Evolutionary conservation across 1,140 invertebrate species (phyloP).

Genomic region (Ylistrum balloti): DNA sequence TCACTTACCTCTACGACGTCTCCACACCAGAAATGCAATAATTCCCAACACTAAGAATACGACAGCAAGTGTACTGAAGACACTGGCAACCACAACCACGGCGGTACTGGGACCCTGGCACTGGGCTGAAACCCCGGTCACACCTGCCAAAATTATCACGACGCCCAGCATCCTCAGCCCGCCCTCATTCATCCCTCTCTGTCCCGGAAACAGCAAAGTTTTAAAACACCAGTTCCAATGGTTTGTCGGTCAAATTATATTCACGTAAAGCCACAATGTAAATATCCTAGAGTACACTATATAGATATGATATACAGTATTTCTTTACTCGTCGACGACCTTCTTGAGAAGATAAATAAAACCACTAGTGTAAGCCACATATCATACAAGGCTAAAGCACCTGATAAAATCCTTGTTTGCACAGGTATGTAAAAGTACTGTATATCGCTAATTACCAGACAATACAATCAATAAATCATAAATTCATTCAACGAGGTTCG

Average conservation of each 20-base stretch:
- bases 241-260: neutral
- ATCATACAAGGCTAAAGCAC: neutral
- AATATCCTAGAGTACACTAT: neutral
- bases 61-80: slow-evolving; percentile 67
- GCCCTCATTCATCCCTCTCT: neutral
- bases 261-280: neutral
- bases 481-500: neutral
- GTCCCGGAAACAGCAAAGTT: neutral
- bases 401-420: neutral
- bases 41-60: slow-evolving; percentile 65
- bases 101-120: slow-evolving; percentile 50
- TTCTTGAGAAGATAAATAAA: slow-evolving; percentile 29
- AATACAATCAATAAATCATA: neutral
- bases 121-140: neutral
- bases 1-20: slow-evolving; percentile 62
- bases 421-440: slow-evolving; percentile 31
- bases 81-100: slow-evolving; percentile 68
- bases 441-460: slow-evolving; percentile 17
- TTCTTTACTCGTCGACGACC: neutral
- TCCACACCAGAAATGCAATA: slow-evolving; percentile 65
- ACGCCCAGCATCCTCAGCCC: neutral
- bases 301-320: neutral
- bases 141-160: neutral
- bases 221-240: neutral
- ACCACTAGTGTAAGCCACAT: neutral